Conservation (phyloP, 1,140 invertebrate genomes). For the Bombus sylvicola region DNA sequence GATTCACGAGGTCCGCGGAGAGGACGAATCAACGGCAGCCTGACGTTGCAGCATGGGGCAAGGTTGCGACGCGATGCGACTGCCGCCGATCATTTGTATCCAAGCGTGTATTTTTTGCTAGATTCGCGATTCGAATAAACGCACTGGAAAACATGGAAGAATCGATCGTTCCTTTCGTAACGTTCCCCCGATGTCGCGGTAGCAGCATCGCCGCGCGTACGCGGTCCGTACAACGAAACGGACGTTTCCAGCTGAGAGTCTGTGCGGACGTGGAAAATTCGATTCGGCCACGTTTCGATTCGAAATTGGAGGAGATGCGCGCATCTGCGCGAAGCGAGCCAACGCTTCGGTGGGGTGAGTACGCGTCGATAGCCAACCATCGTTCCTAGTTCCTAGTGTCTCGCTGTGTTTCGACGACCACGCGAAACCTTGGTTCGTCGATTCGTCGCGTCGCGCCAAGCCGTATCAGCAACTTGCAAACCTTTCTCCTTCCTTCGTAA, state of each 20-base stretch:
- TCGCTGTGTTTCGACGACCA: background rate
- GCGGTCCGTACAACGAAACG: too few species aligned
- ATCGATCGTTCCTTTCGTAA: too few species aligned
- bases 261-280: background rate
- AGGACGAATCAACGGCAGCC: background rate
- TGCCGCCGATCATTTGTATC: background rate
- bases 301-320: constrained; percentile 3
- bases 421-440: background rate
- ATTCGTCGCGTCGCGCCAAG: background rate
- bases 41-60: too few species aligned
- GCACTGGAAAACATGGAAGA: too few species aligned
- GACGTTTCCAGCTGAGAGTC: too few species aligned
- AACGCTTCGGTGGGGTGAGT: background rate
- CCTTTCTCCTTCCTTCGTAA: too few species aligned
- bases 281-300: constrained; percentile 8
- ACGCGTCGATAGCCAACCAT: constrained; percentile 7
- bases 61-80: too few species aligned
- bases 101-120: background rate
- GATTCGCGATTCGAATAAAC: constrained; percentile 11
- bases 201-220: too few species aligned
- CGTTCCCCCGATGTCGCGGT: too few species aligned
- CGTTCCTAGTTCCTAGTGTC: background rate
- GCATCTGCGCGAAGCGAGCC: constrained; percentile 19
- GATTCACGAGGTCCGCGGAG: background rate
- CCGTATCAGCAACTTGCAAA: too few species aligned